Base-by-base conservation (phyloP, 2,888 invertebrate genomes). In the Crepidodera aurea region DNA sequence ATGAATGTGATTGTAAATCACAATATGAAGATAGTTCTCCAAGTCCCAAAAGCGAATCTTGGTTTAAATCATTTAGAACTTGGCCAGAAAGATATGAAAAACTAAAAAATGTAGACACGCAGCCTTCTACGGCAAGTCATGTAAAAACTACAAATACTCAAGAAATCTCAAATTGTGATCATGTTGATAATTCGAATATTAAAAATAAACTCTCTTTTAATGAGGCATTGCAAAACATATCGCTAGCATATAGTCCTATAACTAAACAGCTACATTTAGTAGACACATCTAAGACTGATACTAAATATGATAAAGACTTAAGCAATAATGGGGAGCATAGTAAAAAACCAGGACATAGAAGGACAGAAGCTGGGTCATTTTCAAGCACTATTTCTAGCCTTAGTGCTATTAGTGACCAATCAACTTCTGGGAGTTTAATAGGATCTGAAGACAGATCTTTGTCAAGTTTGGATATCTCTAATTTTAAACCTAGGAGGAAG, bases 181-280 rank as follows among this genome's bases (percentile, higher is more conserved):
- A 67, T 69, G 72, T 69, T 29, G 74, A 69, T 66, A 66, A 66
- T 67, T 69, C 68, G 46, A 73, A 75, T 62, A 82, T 84, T 76
- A 86, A 85, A 77, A 78, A 77, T 60, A 78, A 76, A 66, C 82
- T 86, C 78, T 85, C 85, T 65, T 83, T 90, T 65, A 88, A 88
- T 75, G 88, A 88, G 79, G 89, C 90, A 54, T 80, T 91, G 72
- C 88, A 90, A 76, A 88, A 86, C 78, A 89, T 91, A 83, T 89
- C 90, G 68, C 80, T 91, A 66, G 89, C 90, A 1, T 91, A 90
- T 80, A 90, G 89, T 77, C 90, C 90, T 10, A 84, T 89, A 48
- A 90, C 90, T 18, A 90, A 89, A 77, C 88, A 90, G 72, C 79
- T 90, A 65, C 90, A 89, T 79, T 85, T 88, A 50, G 84, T 88